Evolutionary conservation across 2,113 vertebrate genomes (phyloP), one percentile per base, ranked within the genome.

Genomic region (Myodes glareolus): DNA sequence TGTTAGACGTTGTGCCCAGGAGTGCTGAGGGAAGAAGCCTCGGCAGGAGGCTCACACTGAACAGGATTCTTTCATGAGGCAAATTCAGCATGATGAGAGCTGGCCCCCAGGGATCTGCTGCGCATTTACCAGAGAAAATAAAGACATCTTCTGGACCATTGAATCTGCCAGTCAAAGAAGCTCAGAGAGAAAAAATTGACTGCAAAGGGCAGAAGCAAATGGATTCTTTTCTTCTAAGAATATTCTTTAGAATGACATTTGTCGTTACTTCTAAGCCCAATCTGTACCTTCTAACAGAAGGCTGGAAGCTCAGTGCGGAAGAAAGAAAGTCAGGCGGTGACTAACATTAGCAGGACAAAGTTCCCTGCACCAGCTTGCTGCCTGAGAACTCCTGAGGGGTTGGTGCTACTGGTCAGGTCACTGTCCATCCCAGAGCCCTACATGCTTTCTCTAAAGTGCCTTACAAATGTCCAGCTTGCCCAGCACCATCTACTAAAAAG

Each of bases 171-270:
- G 25, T 82, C 29, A 82, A 76, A 67, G 61, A 45, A 91, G 31
- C 42, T 92, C n/a, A 42, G 58, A 73, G 7, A 58, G 42, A 92
- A 91, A 86, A 7, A 89, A 42, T 58, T 78, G 65, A 31, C 89
- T 75, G 91, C 23, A 76, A 94, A 97, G 76, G 27, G 52, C 45
- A 55, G 17, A 21, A 19, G 78, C 80, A 92, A 91, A 77, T 36
- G 31, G 27, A 58, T 70, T 52, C 52, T 92, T 31, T 17, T 73
- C 70, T 33, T 12, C 76, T 89, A 39, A 78, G 81, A 91, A 31
- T 47, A 17, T 55, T 3, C 42, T 92, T 95, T 95, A 67, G 82
- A 95, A n/a, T 77, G n/a, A 45, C 47, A 65, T 94, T 81, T 78
- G 25, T 82, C 45, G 58, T 76, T 70, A 29, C 91, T 97, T 84